Base-by-base conservation (phyloP, 2,113 vertebrate genomes). In the human (Homo sapiens) region DNA sequence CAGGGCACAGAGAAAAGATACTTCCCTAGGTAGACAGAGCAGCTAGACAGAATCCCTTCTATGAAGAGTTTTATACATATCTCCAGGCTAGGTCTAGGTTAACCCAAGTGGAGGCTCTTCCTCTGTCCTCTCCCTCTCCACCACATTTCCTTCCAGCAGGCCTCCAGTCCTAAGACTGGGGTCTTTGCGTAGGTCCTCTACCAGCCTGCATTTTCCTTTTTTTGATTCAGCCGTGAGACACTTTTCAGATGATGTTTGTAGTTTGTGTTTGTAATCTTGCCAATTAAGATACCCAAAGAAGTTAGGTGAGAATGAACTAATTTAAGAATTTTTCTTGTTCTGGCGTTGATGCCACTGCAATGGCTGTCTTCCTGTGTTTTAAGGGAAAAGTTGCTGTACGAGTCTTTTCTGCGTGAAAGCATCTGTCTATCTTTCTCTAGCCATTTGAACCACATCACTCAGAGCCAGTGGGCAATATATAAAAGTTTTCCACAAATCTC, bases 401-500 rank as follows among this genome's bases (percentile, higher is more conserved):
- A 96, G 12, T 25, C 22, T 94, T 66, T 50, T 91, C 52, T 10
- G 50, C 30, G 48, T 38, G 86, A 76, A 61, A 57, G 66, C 3
- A 1, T 95, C 78, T 79, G 85, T 89, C 43, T 78, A 18, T 45
- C 52, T 93, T 97, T 92, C 83, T 92, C 45, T 93, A 45, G 93
- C 38, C 8, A 6, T 90, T 76, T 86, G 82, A 72, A 89, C 61
- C 81, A n/a, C 90, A 97, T 75, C 43, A 78, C 27, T 96, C 87
- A 90, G 59, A 95, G 89, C 78, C 38, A 11, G 68, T 87, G 86
- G 94, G 43, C 90, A 85, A 79, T 95, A 88, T 79, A 90, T 97
- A 95, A 96, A 97, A 96, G 72, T 93, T 90, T 88, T 95, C 80
- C 72, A 66, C 10, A 45, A 9, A 52, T 35, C 89, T 88, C 87